Percentiles rank a stretch among this genome's conserved stretches.
phyloP scores from a whole-genome alignment of 2,888 invertebrate species.

The Polia nebulosa region DNA sequence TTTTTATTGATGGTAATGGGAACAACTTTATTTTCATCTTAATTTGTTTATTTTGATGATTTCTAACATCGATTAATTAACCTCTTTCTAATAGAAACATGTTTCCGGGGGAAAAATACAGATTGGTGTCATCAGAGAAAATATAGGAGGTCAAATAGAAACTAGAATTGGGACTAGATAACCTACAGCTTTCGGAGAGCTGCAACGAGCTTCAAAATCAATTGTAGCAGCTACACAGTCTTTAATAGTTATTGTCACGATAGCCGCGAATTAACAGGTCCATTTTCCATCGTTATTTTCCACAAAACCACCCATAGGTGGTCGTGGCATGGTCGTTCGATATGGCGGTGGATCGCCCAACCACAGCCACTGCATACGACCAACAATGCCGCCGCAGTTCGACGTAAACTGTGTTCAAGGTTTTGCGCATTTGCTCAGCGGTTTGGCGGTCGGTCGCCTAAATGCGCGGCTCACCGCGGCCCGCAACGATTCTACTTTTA shows the following conservation, averaged over 20 bases:
- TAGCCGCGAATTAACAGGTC: slow-evolving; percentile 11
- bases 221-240: slow-evolving; percentile 5
- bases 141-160: neutral
- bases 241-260: slow-evolving; percentile 15
- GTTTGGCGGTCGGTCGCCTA: slow-evolving; percentile 51
- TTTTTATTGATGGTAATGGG: slow-evolving; percentile 8
- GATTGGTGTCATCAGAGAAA: neutral
- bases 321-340: slow-evolving; percentile 27
- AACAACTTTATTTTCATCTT: neutral
- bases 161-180: neutral
- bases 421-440: slow-evolving; percentile 52
- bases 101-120: neutral
- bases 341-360: slow-evolving; percentile 30
- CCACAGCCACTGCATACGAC: slow-evolving; percentile 41
- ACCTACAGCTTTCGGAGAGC: neutral
- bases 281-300: slow-evolving; percentile 46
- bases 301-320: slow-evolving; percentile 36
- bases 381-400: slow-evolving; percentile 43
- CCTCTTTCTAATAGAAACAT: neutral
- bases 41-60: neutral
- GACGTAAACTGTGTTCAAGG: slow-evolving; percentile 59
- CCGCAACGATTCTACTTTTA: slow-evolving; percentile 31
- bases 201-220: slow-evolving; percentile 18
- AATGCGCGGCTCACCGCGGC: slow-evolving; percentile 44
- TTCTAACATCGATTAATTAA: neutral